phyloP scores from a whole-genome alignment of 1,140 invertebrate species.

The Gonatopus flavifemur region DNA sequence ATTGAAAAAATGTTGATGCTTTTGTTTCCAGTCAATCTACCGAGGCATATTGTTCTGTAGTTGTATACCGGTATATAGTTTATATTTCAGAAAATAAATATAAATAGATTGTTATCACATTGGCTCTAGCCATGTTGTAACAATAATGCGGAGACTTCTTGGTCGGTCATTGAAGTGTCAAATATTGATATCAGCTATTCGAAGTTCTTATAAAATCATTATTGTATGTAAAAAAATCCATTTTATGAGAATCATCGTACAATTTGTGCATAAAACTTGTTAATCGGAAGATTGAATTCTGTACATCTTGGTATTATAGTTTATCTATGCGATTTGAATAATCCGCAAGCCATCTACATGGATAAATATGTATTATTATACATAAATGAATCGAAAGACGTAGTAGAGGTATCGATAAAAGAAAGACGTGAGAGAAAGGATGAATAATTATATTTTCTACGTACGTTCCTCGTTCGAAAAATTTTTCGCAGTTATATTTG shows the following conservation, averaged over 20 bases:
- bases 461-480: too few relatives aligned
- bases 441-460: too few relatives aligned
- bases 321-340: slow-evolving; percentile 4
- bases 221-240: background rate
- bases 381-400: too few relatives aligned
- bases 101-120: slow-evolving; percentile 16
- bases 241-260: background rate
- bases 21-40: too few relatives aligned
- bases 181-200: background rate
- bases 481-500: too few relatives aligned
- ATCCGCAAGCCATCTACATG: too few relatives aligned
- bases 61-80: slow-evolving; percentile 16
- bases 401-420: too few relatives aligned
- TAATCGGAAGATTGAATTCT: background rate
- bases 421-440: too few relatives aligned
- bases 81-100: slow-evolving; percentile 23
- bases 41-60: slow-evolving; percentile 9
- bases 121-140: slow-evolving; percentile 6
- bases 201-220: background rate
- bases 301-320: background rate
- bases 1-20: too few relatives aligned
- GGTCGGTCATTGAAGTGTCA: slow-evolving; percentile 11
- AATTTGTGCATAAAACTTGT: too few relatives aligned
- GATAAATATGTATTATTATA: too few relatives aligned
- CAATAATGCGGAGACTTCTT: slow-evolving; percentile 14